phyloP scores from a whole-genome alignment of 2,113 vertebrate genomes.

The Gracilinanus agilis region DNA sequence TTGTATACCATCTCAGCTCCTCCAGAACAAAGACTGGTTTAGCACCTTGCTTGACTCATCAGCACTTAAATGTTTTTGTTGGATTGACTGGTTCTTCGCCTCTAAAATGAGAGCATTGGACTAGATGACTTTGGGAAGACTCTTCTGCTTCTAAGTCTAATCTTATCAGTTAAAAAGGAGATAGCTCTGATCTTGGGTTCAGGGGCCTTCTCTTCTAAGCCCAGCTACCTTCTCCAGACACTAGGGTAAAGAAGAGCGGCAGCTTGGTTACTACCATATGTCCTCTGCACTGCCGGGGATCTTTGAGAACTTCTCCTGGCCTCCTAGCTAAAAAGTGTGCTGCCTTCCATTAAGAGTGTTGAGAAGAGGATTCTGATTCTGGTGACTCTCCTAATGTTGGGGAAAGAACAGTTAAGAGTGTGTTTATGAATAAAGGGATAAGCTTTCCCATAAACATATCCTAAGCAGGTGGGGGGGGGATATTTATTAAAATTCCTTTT shows the following conservation, averaged over 20 bases:
- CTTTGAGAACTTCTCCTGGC: not conserved
- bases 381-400: not conserved
- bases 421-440: not conserved
- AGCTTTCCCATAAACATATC: not conserved
- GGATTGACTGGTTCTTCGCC: not conserved
- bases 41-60: not conserved
- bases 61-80: not conserved
- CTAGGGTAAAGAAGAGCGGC: not conserved
- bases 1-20: not conserved
- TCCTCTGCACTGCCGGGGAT: not conserved
- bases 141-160: not conserved
- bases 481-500: not conserved
- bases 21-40: not conserved
- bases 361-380: not conserved
- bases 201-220: not conserved
- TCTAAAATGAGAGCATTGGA: not conserved
- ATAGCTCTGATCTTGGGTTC: not conserved
- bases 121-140: not conserved
- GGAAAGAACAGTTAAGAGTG: not conserved
- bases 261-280: not conserved
- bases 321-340: not conserved
- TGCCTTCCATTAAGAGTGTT: not conserved
- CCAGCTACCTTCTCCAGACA: not conserved
- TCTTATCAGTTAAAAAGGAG: not conserved
- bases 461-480: not conserved